Percentiles rank a stretch among this genome's conserved stretches.
These are phyloP conservation scores for Xestia c-nigrum DNA, from an alignment of 2,888 invertebrate species.

Conservation along the genomic window DNA sequence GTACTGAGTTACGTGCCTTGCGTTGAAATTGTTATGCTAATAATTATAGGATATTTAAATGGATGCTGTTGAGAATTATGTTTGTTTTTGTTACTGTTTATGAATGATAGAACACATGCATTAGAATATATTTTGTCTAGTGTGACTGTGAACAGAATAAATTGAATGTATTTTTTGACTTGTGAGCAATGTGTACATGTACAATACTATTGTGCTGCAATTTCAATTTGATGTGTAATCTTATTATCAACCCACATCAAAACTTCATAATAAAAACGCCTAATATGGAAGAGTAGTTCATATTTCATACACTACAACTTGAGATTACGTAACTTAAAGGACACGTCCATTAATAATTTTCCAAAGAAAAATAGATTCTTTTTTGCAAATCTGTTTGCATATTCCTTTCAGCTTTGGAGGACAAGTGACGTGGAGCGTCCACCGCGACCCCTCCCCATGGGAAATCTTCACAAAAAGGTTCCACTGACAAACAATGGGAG, in stretches of 20 bases:
- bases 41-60: constrained; percentile 58
- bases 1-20: constrained; percentile 57
- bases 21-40: constrained; percentile 61
- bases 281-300: not conserved
- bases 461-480: constrained; percentile 88
- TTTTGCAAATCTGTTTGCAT: constrained; percentile 83
- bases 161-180: not conserved
- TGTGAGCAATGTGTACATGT: not conserved
- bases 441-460: constrained; percentile 76
- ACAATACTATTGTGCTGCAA: not conserved
- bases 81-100: constrained; percentile 18
- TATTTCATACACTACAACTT: constrained; percentile 43
- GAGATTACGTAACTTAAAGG: constrained; percentile 43
- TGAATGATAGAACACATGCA: not conserved
- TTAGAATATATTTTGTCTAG: not conserved
- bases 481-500: constrained; percentile 82
- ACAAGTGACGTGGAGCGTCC: constrained; percentile 81
- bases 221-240: not conserved
- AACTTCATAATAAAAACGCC: not conserved
- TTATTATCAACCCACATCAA: not conserved
- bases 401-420: constrained; percentile 77
- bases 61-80: constrained; percentile 15
- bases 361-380: constrained; percentile 66
- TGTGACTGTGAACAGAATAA: not conserved
- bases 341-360: constrained; percentile 69